These are phyloP conservation scores for Glaucopsyche alexis DNA, from an alignment of 2,888 invertebrate species.

Conservation along the genomic window DNA sequence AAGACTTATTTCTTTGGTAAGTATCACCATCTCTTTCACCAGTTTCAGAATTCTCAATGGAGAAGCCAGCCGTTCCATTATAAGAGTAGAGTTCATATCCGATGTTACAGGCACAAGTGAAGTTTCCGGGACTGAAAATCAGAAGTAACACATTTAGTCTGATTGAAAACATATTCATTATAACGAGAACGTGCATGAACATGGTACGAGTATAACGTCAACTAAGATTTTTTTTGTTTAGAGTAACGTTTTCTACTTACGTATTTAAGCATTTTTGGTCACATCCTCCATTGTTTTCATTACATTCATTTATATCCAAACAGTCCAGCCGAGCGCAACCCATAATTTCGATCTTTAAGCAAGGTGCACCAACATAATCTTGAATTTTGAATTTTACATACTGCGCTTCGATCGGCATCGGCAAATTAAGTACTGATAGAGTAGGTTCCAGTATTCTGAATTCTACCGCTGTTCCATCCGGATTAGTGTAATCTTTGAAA, in stretches of 20 bases:
- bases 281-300: constrained; percentile 92
- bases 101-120: constrained; percentile 92
- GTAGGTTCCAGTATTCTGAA: constrained; percentile 94
- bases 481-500: constrained; percentile 95
- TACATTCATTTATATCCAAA: constrained; percentile 93
- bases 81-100: constrained; percentile 93
- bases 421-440: constrained; percentile 93
- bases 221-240: neutral
- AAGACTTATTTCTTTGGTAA: constrained; percentile 95
- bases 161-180: neutral
- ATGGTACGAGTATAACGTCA: no score
- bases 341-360: constrained; percentile 94
- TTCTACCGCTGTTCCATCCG: constrained; percentile 95
- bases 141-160: constrained; percentile 25
- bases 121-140: constrained; percentile 87
- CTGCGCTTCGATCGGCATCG: constrained; percentile 94
- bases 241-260: constrained; percentile 55
- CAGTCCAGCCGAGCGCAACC: constrained; percentile 95
- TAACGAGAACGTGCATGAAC: no score
- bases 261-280: constrained; percentile 95
- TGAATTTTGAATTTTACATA: constrained; percentile 92
- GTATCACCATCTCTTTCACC: constrained; percentile 94
- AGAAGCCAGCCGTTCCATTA: constrained; percentile 94
- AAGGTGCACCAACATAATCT: constrained; percentile 93
- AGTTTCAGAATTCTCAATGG: constrained; percentile 89